Conservation (phyloP, 2,888 invertebrate species). For the Pecten maximus region DNA sequence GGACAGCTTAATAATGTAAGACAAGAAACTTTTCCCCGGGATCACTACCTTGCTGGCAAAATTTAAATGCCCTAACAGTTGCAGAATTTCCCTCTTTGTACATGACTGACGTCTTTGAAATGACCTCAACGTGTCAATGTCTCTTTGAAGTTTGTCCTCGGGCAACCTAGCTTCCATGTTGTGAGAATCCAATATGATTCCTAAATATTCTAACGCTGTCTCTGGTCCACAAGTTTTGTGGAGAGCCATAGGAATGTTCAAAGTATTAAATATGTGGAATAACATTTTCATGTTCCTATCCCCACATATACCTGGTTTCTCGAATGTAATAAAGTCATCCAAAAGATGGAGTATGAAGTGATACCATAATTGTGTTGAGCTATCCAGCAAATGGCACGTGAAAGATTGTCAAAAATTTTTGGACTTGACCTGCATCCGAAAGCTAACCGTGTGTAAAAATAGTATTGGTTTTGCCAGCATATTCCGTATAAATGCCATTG, state of each 20-base stretch:
- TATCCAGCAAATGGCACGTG: background rate
- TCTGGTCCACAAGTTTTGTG: constrained; percentile 21
- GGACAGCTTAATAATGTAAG: background rate
- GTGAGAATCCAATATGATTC: constrained; percentile 37
- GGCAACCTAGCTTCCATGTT: constrained; percentile 33
- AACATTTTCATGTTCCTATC: constrained; percentile 20
- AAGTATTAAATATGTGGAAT: background rate
- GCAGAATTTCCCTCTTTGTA: constrained; percentile 48
- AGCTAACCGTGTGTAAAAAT: too few relatives aligned
- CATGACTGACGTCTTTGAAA: background rate
- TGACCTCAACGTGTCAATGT: background rate
- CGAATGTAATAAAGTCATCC: constrained; percentile 36
- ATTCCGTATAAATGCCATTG: too few relatives aligned
- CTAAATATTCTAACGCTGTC: background rate
- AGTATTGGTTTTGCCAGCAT: too few relatives aligned
- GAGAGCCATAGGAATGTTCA: constrained; percentile 23
- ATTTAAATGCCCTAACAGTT: constrained; percentile 50
- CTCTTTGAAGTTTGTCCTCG: background rate
- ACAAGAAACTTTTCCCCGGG: background rate
- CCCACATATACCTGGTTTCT: background rate
- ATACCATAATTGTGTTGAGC: constrained; percentile 43
- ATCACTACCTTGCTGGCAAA: constrained; percentile 33
- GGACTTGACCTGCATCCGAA: constrained; percentile 17
- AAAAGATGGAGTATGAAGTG: background rate
- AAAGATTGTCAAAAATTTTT: background rate